A percentile compares a stretch with the other conserved stretches of the same genome.
phyloP scores from a whole-genome alignment of 2,888 invertebrate species.

The Epinotia brunnichana region DNA sequence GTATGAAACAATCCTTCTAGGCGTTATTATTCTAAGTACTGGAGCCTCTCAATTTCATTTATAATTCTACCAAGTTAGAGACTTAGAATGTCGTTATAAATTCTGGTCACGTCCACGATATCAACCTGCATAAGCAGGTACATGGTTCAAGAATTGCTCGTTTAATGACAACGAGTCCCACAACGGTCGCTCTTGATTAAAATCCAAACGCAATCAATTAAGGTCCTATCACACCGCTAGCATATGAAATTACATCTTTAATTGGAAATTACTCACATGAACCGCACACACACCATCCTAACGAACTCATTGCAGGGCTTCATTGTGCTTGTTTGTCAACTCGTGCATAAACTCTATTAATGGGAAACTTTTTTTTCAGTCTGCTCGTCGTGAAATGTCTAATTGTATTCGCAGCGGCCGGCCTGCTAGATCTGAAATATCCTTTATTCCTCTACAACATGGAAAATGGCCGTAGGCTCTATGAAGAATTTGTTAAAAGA shows the following conservation, averaged over 20 bases:
- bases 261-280: conserved; percentile 36
- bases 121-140: too few relatives aligned
- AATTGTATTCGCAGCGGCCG: background rate
- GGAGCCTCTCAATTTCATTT: too few relatives aligned
- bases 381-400: background rate
- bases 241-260: conserved; percentile 32
- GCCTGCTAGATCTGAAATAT: conserved; percentile 24
- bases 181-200: conserved; percentile 24
- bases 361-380: conserved; percentile 9
- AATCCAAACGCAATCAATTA: conserved; percentile 23
- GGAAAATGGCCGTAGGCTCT: conserved; percentile 49
- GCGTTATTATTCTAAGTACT: too few relatives aligned
- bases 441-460: conserved; percentile 50
- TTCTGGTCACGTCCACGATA: too few relatives aligned
- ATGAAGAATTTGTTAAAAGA: conserved; percentile 47
- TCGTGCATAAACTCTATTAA: background rate
- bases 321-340: conserved; percentile 21
- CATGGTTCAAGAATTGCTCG: background rate
- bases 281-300: conserved; percentile 17
- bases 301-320: conserved; percentile 2
- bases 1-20: too few relatives aligned
- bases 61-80: too few relatives aligned
- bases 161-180: background rate
- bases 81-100: too few relatives aligned
- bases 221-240: conserved; percentile 11